phyloP scores from a whole-genome alignment of 1,140 invertebrate species.

The Proctacanthus coquilletti region DNA sequence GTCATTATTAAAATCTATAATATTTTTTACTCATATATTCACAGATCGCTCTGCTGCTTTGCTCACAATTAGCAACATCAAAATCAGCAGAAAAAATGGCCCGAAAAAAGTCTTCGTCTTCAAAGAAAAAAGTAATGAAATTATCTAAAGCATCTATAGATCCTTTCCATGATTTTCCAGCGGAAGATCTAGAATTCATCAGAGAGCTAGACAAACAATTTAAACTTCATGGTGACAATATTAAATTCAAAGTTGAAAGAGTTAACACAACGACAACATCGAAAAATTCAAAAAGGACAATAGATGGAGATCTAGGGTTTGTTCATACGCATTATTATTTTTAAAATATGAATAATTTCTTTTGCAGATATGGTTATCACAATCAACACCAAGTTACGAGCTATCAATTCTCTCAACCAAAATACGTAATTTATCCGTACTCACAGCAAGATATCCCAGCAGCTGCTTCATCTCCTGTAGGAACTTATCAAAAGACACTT shows the following conservation, averaged over 20 bases:
- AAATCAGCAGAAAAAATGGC: not conserved
- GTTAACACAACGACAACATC: conserved; percentile 17
- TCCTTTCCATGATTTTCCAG: conserved; percentile 19
- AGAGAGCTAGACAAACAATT: conserved; percentile 29
- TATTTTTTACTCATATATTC: not conserved
- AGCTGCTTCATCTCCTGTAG: conserved; percentile 11
- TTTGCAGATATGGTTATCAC: conserved; percentile 20
- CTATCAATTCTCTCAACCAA: conserved; percentile 24
- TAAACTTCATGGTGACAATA: conserved; percentile 23
- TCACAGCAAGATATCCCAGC: conserved; percentile 23
- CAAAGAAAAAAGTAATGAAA: conserved; percentile 5
- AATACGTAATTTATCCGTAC: conserved; percentile 28
- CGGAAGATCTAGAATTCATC: conserved; percentile 27
- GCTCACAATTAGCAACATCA: not conserved
- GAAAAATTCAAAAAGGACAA: conserved; percentile 26
- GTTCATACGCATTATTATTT: conserved; percentile 4
- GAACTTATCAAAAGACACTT: not conserved
- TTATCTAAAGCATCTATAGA: conserved; percentile 5
- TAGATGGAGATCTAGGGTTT: conserved; percentile 27
- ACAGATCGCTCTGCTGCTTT: not conserved
- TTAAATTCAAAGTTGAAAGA: conserved; percentile 27
- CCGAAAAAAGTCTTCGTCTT: conserved; percentile 3
- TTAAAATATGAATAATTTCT: conserved; percentile 3
- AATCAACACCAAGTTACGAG: conserved; percentile 8
- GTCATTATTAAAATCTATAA: not conserved